These are phyloP conservation scores for Neoascia interrupta DNA, from an alignment of 2,888 invertebrate species.

Conservation along the genomic window DNA sequence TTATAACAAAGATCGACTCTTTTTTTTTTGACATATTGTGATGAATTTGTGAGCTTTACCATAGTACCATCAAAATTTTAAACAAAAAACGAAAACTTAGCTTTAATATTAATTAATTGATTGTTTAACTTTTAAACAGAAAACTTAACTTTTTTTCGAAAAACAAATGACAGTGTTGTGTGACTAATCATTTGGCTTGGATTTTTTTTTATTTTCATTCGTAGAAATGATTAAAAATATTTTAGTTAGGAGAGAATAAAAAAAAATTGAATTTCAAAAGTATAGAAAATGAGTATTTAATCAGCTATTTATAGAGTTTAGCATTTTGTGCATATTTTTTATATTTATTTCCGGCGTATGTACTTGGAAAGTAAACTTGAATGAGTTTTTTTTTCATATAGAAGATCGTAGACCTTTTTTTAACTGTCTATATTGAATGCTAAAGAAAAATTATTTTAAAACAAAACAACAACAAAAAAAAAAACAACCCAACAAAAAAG, in stretches of 20 bases:
- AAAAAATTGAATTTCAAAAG: conserved; percentile 4
- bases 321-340: conserved; percentile 64
- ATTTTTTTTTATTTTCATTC: conserved; percentile 41
- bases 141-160: conserved; percentile 22
- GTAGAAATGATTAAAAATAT: conserved; percentile 45
- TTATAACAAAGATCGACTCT: conserved; percentile 51
- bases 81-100: conserved; percentile 16
- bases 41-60: conserved; percentile 62
- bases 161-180: conserved; percentile 69
- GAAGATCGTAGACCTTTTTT: conserved; percentile 33
- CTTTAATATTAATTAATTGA: conserved; percentile 25
- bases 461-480: conserved; percentile 65
- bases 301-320: conserved; percentile 17
- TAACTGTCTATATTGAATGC: too few species aligned
- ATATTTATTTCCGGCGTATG: conserved; percentile 44
- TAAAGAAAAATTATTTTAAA: conserved; percentile 47
- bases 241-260: conserved; percentile 34
- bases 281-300: too few species aligned
- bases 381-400: too few species aligned
- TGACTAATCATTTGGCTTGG: conserved; percentile 71
- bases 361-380: conserved; percentile 66
- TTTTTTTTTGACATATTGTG: conserved; percentile 43
- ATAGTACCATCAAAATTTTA: conserved; percentile 54
- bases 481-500: conserved; percentile 37
- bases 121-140: conserved; percentile 44